These are phyloP conservation scores for Microctenopoma stevenorrisi DNA, from an alignment of 2,797 vertebrate genomes.

Conservation along the genomic window DNA sequence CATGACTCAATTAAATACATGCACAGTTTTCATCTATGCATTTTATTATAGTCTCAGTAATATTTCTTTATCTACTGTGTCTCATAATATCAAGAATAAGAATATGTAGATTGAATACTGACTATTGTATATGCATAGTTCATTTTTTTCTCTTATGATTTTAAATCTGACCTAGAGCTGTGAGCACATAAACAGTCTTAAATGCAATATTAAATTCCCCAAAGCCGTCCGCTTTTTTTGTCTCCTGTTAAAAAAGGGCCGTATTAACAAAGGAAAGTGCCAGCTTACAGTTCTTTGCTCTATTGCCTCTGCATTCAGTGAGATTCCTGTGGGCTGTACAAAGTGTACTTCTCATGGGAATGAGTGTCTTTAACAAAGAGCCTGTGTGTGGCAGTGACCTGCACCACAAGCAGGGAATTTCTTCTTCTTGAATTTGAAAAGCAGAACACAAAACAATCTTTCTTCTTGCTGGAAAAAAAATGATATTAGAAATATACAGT, in stretches of 20 bases:
- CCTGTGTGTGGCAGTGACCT: conserved; percentile 56
- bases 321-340: conserved; percentile 47
- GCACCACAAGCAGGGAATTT: conserved; percentile 37
- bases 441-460: conserved; percentile 7
- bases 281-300: conserved; percentile 63
- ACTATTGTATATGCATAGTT: neutral
- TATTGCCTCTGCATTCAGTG: conserved; percentile 44
- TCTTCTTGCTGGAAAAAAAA: neutral
- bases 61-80: too few species aligned
- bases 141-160: neutral
- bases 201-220: conserved; percentile 45
- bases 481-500: neutral
- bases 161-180: neutral
- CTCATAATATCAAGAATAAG: too few species aligned
- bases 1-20: too few species aligned
- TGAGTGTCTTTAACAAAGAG: conserved; percentile 67
- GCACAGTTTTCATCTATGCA: too few species aligned
- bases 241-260: neutral
- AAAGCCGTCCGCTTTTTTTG: conserved; percentile 41
- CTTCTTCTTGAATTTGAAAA: conserved; percentile 47
- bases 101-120: too few species aligned
- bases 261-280: conserved; percentile 66
- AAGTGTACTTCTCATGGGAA: conserved; percentile 50
- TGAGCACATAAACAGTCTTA: conserved; percentile 31
- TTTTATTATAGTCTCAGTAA: too few species aligned